phyloP scores from a whole-genome alignment of 2,113 vertebrate genomes.

The Motacilla tschutschensis region DNA sequence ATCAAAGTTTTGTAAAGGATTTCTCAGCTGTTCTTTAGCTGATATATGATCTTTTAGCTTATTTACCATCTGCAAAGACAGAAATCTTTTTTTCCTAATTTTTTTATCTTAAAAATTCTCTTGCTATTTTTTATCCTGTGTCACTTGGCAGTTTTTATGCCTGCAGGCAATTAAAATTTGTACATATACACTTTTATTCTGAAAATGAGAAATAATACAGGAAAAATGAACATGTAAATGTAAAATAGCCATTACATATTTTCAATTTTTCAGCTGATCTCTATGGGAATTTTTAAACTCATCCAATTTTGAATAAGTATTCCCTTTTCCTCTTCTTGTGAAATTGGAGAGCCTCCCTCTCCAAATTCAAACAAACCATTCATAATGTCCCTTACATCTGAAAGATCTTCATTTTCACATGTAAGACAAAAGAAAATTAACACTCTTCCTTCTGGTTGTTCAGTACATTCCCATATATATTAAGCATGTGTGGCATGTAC shows the following conservation, averaged over 20 bases:
- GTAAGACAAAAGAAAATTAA: background rate
- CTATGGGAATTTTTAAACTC: background rate
- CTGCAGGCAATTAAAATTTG: background rate
- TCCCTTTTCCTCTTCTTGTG: background rate
- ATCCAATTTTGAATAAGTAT: background rate
- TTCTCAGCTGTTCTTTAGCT: background rate
- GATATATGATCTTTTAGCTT: background rate
- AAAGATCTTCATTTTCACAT: background rate
- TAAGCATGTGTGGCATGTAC: background rate
- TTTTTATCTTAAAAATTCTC: background rate
- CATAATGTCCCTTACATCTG: background rate
- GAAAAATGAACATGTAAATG: background rate
- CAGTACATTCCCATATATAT: background rate
- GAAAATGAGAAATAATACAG: background rate
- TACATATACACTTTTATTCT: background rate
- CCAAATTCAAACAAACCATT: background rate
- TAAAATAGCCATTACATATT: background rate
- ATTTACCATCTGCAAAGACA: background rate
- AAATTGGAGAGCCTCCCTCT: background rate
- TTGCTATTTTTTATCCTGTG: background rate
- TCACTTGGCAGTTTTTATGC: background rate
- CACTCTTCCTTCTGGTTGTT: background rate
- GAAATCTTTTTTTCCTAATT: background rate
- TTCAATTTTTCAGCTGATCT: background rate
- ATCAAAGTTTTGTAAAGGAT: background rate